Evolutionary conservation across 2,888 invertebrate species (phyloP).

Genomic region (Leptinotarsa rubiginosa): DNA sequence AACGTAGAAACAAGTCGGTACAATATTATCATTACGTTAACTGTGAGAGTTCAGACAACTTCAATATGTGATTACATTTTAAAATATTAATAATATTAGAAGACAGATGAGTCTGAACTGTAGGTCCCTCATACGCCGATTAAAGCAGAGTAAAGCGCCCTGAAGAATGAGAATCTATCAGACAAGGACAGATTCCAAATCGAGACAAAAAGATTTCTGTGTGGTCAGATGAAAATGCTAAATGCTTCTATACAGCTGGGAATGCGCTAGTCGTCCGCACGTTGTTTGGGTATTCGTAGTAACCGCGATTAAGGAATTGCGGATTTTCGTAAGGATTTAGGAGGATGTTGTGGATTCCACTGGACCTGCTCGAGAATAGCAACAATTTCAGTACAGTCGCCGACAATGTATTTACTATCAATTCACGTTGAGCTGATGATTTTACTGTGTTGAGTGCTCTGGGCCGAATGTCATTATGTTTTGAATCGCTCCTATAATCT

Average conservation of each 20-base stretch:
- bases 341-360: constrained; percentile 22
- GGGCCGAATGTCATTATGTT: no score
- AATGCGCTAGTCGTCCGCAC: constrained; percentile 29
- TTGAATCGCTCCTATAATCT: no score
- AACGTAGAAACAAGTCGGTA: no score
- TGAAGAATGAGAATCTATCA: neutral
- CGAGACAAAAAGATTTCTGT: constrained; percentile 1
- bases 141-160: neutral
- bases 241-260: constrained; percentile 16
- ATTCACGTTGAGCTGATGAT: no score
- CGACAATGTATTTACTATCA: no score
- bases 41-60: no score
- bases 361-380: neutral
- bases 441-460: no score
- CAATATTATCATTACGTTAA: no score
- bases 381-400: neutral
- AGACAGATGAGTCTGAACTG: neutral
- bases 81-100: no score
- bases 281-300: constrained; percentile 9
- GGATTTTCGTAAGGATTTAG: constrained; percentile 20
- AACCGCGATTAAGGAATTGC: constrained; percentile 25
- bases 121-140: neutral
- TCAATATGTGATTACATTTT: no score
- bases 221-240: constrained; percentile 19
- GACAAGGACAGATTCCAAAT: constrained; percentile 11